A percentile compares a stretch with the other conserved stretches of the same genome.
phyloP scores from a whole-genome alignment of 2,888 invertebrate genomes.

The Spodoptera picta region DNA sequence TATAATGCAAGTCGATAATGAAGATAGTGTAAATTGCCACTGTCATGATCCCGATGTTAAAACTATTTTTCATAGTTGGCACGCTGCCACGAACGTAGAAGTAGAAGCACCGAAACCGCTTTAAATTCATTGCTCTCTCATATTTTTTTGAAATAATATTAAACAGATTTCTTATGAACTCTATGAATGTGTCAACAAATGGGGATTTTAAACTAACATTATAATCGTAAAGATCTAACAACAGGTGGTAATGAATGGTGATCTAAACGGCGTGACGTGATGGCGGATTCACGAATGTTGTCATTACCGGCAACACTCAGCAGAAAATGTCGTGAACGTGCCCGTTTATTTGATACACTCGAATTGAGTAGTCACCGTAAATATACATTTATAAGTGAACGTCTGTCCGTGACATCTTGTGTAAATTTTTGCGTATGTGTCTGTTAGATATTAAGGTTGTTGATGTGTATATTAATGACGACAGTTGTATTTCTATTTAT shows the following conservation, averaged over 20 bases:
- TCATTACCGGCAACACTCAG: slow-evolving; percentile 17
- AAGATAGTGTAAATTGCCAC: slow-evolving; percentile 13
- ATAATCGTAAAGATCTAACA: slow-evolving; percentile 28
- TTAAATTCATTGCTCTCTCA: slow-evolving; percentile 47
- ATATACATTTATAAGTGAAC: slow-evolving; percentile 9
- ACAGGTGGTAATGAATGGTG: slow-evolving; percentile 25
- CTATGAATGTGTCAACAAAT: slow-evolving; percentile 46
- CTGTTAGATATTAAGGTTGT: background rate
- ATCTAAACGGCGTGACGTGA: slow-evolving; percentile 22
- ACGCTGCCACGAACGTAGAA: slow-evolving; percentile 40
- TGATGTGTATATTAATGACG: background rate
- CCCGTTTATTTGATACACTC: slow-evolving; percentile 8
- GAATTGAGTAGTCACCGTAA: slow-evolving; percentile 7
- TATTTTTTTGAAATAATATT: slow-evolving; percentile 44
- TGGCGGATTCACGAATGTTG: slow-evolving; percentile 31
- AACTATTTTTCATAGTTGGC: slow-evolving; percentile 49
- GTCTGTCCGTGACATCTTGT: slow-evolving; percentile 1
- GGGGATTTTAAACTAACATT: slow-evolving; percentile 31
- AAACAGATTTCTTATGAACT: slow-evolving; percentile 39
- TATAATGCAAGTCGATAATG: slow-evolving; percentile 18
- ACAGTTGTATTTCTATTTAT: background rate
- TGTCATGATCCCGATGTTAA: slow-evolving; percentile 28
- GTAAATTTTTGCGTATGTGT: slow-evolving; percentile 1
- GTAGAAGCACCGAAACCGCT: slow-evolving; percentile 38
- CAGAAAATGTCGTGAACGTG: slow-evolving; percentile 14